Evolutionary conservation across 2,113 vertebrate genomes (phyloP), one percentile per base, ranked within the genome.

Genomic region (Galemys pyrenaicus): DNA sequence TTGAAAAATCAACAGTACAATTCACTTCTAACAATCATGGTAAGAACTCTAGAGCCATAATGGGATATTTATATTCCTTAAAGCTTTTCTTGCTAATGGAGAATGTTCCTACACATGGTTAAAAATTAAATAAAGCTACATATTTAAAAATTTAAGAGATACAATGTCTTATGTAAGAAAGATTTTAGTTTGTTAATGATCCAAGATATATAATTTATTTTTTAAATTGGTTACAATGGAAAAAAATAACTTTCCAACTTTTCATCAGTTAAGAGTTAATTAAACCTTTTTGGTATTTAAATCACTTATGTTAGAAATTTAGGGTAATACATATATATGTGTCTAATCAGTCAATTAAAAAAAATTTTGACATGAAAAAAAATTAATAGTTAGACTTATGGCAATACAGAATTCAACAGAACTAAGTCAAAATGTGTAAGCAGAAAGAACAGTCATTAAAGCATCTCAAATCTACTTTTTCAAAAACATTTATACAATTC

Each of bases 321-420:
- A 83, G 54, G 44, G 67, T 32, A 92, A 28, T 41, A 28, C 1
- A 46, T 54, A 44, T 17, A 73, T 30, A 7, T 54, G 16, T 9
- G 64, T 93, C 85, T 71, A 83, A 73, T 67, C 41, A 84, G 37
- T 17, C 54, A 89, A 60, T 85, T 89, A 82, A 82, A 51, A 51
- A 20, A 51, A 51, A 20, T 67, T 89, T 10, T 46, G 16, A 74
- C 32, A 49, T 39, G 44, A 89, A 81, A 9, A 81, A 9, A 77
- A 67, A 46, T 60, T 93, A 26, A 80, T 46, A 87, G 26, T 39
- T 88, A 64, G 54, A 86, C 30, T 51, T 71, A 44, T 16, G 58
- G 70, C 5, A 80, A 54, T 0, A n/a, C 1, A 89, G 35, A 84
- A 89, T 8, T 22, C 22, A 92, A 77, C 20, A 87, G 3, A 94